phyloP scores from a whole-genome alignment of 2,113 vertebrate species.

The Brienomyrus longianalis region DNA sequence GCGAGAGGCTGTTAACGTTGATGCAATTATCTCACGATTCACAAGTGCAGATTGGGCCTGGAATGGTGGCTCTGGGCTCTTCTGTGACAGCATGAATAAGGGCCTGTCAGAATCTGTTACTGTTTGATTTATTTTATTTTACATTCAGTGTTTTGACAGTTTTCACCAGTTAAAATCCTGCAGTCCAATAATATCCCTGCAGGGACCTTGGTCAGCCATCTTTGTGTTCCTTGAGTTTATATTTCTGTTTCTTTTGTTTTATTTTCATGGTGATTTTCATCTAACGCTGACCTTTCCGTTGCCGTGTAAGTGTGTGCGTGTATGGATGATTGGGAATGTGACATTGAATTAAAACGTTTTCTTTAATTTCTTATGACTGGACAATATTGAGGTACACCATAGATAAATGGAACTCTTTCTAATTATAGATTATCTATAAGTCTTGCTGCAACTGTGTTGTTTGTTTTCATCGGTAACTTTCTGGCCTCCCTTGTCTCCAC shows the following conservation, averaged over 20 bases:
- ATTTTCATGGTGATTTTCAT: not conserved
- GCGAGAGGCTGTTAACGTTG: conserved; percentile 13
- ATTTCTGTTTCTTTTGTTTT: not conserved
- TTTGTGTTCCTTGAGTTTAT: not conserved
- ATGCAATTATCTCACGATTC: conserved; percentile 30
- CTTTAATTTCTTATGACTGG: not conserved
- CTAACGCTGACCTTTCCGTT: not conserved
- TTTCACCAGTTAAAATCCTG: conserved; percentile 15
- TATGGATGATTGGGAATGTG: not conserved
- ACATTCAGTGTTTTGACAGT: conserved; percentile 40
- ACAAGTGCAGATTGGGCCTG: not conserved
- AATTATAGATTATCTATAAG: not conserved
- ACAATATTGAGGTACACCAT: not conserved
- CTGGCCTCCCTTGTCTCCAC: not conserved
- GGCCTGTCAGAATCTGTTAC: conserved; percentile 57
- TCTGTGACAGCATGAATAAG: conserved; percentile 39
- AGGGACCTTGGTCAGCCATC: not conserved
- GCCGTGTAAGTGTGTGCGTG: not conserved
- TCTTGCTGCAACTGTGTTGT: not conserved
- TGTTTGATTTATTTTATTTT: conserved; percentile 46
- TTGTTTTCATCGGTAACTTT: not conserved
- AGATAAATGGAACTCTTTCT: not conserved
- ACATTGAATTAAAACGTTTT: not conserved
- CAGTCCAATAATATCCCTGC: not conserved
- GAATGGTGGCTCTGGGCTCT: conserved; percentile 35